Base-by-base conservation (phyloP, 2,888 invertebrate species). In the Meteorus colon region DNA sequence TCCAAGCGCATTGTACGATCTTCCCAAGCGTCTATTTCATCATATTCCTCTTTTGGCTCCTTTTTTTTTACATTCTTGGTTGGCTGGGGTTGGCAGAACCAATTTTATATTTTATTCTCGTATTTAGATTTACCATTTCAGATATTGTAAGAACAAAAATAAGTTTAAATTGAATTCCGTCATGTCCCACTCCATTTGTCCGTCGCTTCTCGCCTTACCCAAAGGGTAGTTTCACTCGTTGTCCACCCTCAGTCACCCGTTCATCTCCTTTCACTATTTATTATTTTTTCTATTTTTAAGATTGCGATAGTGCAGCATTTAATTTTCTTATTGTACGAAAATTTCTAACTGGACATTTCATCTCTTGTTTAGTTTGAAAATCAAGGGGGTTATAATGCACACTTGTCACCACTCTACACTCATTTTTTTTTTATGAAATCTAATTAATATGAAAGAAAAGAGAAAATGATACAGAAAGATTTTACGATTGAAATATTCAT, bases 161-260 rank as follows among this genome's bases (percentile, higher is more conserved):
- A 88, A 88, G 86, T 85, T 87, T 84, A 85, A 88, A 89, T 88
- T 86, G 88, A 88, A 89, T 88, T 88, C 85, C 84, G 80, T 80
- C 82, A 77, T 79, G 19, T 19, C 55, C 55, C 55, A 55, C 81
- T 79, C 80, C 73, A 27, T 69, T 72, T 73, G 66, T 55, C 70
- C 65, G 63, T 24, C 34, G 65, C 41, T 67, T 67, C 55, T 24
- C 55, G 55, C 55, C 55, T 55, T 55, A 10, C 24, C 45, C 37
- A 41, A 45, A 45, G 48, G 55, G 62, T 73, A 66, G 68, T 68
- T 73, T 67, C 67, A 60, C 51, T 73, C 73, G 59, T 59, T 66
- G 71, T 62, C 65, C 16, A 37, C 72, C 70, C 48, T 69, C 59
- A 48, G 19, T 55, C 19, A n/a, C 55, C 55, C 8, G n/a, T 16